Evolutionary conservation across 2,888 invertebrate species (phyloP).

Genomic region (Heliconius charithonia): DNA sequence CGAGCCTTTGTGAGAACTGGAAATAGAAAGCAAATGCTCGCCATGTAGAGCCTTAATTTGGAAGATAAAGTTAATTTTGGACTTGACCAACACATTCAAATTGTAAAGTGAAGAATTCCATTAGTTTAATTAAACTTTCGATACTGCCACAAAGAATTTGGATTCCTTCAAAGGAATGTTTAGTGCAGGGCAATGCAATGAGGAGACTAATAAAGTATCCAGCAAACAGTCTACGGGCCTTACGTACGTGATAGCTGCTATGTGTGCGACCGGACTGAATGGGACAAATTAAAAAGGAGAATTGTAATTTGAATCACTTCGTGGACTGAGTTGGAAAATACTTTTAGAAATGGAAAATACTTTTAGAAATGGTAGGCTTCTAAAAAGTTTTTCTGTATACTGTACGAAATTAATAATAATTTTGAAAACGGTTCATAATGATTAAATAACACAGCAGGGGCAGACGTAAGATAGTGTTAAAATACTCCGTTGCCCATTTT

Average conservation of each 20-base stretch:
- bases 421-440: no score
- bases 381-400: neutral
- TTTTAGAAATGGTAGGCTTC: neutral
- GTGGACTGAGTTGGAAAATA: neutral
- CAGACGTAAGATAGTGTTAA: no score
- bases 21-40: neutral
- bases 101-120: neutral
- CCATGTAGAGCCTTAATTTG: neutral
- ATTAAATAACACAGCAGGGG: no score
- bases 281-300: constrained; percentile 20
- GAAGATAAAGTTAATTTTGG: neutral
- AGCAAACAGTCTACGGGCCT: constrained; percentile 9
- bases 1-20: neutral
- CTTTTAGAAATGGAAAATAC: neutral
- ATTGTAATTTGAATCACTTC: constrained; percentile 10
- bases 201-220: constrained; percentile 26
- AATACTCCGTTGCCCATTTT: no score
- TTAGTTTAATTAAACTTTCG: constrained; percentile 23
- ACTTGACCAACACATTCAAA: neutral
- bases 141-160: constrained; percentile 5
- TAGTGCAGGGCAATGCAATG: constrained; percentile 21
- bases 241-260: constrained; percentile 21
- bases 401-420: neutral
- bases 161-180: constrained; percentile 22
- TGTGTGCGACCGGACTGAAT: constrained; percentile 15